Percentiles rank a stretch among this genome's conserved stretches.
Conservation (phyloP, 2,888 invertebrate species). For the Antitype chi region DNA sequence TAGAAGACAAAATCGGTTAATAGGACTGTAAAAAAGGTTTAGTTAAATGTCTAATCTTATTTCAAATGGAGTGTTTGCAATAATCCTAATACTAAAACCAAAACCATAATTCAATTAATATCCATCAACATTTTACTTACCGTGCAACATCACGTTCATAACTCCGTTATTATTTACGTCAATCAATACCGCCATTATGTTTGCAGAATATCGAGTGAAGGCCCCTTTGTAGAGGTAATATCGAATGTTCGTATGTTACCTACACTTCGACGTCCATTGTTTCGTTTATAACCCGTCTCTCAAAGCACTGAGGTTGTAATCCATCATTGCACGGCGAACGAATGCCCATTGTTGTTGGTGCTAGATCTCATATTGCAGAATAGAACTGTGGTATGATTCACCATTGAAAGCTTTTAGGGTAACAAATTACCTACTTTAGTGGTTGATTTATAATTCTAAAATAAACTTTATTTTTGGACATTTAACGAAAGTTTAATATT, state of each 20-base stretch:
- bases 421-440: not conserved
- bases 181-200: conserved; percentile 33
- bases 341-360: conserved; percentile 20
- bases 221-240: conserved; percentile 39
- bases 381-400: not conserved
- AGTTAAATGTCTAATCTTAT: too few species aligned
- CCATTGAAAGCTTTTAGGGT: not conserved
- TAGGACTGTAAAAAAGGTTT: too few species aligned
- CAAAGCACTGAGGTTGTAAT: conserved; percentile 31
- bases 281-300: conserved; percentile 25
- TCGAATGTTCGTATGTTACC: conserved; percentile 3
- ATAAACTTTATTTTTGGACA: not conserved
- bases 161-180: conserved; percentile 38
- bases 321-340: conserved; percentile 35
- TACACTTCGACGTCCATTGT: conserved; percentile 39
- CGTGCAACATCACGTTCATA: conserved; percentile 20
- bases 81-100: not conserved
- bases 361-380: conserved; percentile 3
- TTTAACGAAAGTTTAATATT: not conserved
- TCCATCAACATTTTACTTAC: conserved; percentile 17
- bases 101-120: conserved; percentile 19
- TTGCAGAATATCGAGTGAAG: conserved; percentile 37
- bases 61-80: too few species aligned
- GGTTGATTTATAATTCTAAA: not conserved
- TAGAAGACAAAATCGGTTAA: too few species aligned